These are phyloP conservation scores for Podocnemis expansa DNA, from an alignment of 2,113 vertebrate species.

Conservation along the genomic window DNA sequence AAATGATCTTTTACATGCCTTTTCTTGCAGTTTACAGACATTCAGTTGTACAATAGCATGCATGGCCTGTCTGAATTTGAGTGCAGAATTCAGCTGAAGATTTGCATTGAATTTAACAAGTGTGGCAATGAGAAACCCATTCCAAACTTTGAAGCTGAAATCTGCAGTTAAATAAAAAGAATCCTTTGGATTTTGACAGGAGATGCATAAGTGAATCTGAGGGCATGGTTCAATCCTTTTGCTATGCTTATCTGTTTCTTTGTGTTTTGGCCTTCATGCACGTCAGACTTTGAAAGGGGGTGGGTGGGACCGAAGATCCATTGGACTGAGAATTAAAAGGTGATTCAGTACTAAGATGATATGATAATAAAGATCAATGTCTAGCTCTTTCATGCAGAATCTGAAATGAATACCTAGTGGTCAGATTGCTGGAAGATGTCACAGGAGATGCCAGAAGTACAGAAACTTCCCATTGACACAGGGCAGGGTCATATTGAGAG, in stretches of 20 bases:
- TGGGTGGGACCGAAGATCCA: background rate
- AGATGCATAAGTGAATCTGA: background rate
- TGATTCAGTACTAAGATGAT: background rate
- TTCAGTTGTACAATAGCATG: fast-evolving
- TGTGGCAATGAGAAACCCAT: background rate
- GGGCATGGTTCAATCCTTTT: background rate
- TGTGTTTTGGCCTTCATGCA: background rate
- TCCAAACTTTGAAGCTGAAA: background rate
- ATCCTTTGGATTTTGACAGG: background rate
- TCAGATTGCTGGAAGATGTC: too few relatives aligned
- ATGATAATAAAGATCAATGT: background rate
- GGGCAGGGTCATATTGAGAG: too few relatives aligned
- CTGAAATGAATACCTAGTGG: background rate
- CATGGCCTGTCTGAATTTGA: background rate
- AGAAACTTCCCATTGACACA: too few relatives aligned
- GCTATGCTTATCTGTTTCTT: background rate
- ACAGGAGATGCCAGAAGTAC: too few relatives aligned
- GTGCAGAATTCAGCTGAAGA: background rate
- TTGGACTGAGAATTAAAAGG: background rate
- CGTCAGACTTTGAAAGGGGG: background rate
- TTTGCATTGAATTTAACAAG: background rate
- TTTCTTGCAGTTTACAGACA: fast-evolving
- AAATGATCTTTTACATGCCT: background rate
- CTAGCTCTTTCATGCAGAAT: background rate
- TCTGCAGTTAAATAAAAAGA: background rate